Percentiles rank a stretch among this genome's conserved stretches.
Conservation (phyloP, 2,797 vertebrate species). For the Masticophis lateralis region DNA sequence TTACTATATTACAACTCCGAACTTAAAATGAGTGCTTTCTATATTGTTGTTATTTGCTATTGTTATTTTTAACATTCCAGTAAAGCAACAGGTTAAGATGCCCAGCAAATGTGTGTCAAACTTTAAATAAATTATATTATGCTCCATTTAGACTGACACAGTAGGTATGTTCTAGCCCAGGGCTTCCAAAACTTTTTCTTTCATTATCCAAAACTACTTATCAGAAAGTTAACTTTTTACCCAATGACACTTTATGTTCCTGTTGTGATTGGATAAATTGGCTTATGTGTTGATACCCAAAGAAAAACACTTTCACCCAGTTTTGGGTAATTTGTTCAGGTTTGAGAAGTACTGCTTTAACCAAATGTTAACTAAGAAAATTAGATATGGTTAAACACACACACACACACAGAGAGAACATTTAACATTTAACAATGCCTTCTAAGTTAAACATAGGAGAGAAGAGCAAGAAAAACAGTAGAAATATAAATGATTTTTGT, state of each 20-base stretch:
- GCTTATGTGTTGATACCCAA: neutral
- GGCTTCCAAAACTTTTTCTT: neutral
- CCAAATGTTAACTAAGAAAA: accelerated
- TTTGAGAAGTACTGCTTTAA: neutral
- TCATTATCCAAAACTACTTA: neutral
- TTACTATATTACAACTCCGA: neutral
- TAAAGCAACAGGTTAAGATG: neutral
- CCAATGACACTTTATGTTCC: neutral
- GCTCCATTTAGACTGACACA: neutral
- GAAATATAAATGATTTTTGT: conserved; percentile 35
- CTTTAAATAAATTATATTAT: neutral
- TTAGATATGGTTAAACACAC: neutral
- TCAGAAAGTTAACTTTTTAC: neutral
- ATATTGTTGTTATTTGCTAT: neutral
- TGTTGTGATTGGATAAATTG: neutral
- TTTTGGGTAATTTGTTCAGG: neutral
- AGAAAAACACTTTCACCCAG: neutral
- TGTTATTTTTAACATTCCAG: neutral
- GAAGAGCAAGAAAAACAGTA: conserved; percentile 33
- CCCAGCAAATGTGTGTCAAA: neutral
- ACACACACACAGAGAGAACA: neutral
- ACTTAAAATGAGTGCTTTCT: neutral
- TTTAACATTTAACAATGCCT: conserved; percentile 32
- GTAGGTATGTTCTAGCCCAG: neutral
- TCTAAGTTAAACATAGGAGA: conserved; percentile 37